phyloP scores from a whole-genome alignment of 37 sponge, comb jelly and placozoan species.

The Diacarnus erythraeanus region DNA sequence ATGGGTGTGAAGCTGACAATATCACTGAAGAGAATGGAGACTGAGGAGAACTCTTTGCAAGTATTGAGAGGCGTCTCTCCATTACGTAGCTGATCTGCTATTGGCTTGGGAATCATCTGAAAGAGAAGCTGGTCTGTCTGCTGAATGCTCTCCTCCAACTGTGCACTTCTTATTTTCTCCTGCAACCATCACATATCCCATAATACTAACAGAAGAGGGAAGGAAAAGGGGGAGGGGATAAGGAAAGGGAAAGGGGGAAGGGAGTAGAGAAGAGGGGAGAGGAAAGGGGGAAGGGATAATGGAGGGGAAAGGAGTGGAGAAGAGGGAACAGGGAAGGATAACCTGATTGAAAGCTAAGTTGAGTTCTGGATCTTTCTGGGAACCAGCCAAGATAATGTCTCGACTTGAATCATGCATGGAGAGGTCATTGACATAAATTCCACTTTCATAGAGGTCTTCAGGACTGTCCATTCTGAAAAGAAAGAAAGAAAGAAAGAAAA shows the following conservation, averaged over 20 bases:
- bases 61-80: slow-evolving; percentile 66
- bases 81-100: slow-evolving; percentile 71
- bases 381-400: slow-evolving; percentile 65
- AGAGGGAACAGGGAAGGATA: background rate
- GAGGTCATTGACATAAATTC: slow-evolving; percentile 68
- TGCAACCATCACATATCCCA: background rate
- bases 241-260: background rate
- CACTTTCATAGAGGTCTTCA: slow-evolving; percentile 58
- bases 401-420: slow-evolving; percentile 73
- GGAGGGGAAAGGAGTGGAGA: background rate
- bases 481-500: background rate
- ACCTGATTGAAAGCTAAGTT: slow-evolving; percentile 64
- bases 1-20: slow-evolving; percentile 89
- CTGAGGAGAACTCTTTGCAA: slow-evolving; percentile 49
- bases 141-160: slow-evolving; percentile 59
- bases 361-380: slow-evolving; percentile 59
- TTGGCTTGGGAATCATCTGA: slow-evolving; percentile 74
- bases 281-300: background rate
- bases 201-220: background rate
- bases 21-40: slow-evolving; percentile 79
- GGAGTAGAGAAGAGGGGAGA: background rate
- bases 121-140: slow-evolving; percentile 74
- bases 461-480: slow-evolving; percentile 57
- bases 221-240: background rate
- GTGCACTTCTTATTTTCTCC: slow-evolving; percentile 55